A percentile compares a stretch with the other conserved stretches of the same genome.
Evolutionary conservation across 2,888 invertebrate species (phyloP).

Genomic region (Apamea epomidion): DNA sequence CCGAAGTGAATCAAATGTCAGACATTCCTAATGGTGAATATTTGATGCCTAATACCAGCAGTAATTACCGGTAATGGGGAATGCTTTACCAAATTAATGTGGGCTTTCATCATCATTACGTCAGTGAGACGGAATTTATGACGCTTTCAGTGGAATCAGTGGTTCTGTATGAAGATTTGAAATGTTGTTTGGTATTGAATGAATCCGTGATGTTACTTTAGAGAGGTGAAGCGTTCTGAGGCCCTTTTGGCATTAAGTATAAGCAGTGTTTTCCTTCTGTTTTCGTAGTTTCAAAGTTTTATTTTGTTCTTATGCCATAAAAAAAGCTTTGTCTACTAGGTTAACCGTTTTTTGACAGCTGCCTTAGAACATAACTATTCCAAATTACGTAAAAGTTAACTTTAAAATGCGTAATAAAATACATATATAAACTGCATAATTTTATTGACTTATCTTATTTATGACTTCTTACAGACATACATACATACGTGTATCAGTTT

Average conservation of each 20-base stretch:
- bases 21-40: constrained; percentile 37
- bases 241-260: background rate
- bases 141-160: constrained; percentile 2
- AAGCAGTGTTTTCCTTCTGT: background rate
- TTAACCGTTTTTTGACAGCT: no score
- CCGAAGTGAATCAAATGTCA: constrained; percentile 34
- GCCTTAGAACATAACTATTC: no score
- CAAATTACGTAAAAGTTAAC: no score
- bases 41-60: constrained; percentile 41
- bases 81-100: constrained; percentile 56
- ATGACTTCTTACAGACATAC: no score
- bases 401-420: no score
- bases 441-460: no score
- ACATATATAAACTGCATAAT: no score
- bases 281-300: background rate
- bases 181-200: background rate
- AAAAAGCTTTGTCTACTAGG: background rate
- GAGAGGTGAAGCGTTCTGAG: background rate
- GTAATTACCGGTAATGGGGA: constrained; percentile 49
- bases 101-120: constrained; percentile 41
- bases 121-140: constrained; percentile 47
- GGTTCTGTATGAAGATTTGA: background rate
- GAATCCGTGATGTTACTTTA: background rate
- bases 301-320: background rate
- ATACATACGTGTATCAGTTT: no score